These are phyloP conservation scores for Micromys minutus DNA, from an alignment of 2,113 vertebrate species.

Conservation along the genomic window DNA sequence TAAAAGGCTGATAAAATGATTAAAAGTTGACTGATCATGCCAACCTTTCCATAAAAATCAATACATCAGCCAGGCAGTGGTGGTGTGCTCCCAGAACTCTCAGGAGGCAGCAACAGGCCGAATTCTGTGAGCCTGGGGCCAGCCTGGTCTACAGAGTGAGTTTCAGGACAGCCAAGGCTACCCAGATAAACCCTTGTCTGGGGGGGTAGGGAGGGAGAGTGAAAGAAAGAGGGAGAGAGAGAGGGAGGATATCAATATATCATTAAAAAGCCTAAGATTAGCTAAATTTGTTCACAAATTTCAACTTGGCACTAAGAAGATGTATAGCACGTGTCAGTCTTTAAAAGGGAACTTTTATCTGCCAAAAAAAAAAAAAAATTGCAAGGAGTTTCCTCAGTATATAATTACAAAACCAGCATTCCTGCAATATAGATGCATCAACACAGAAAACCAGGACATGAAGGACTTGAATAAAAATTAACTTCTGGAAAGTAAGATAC, in stretches of 20 bases:
- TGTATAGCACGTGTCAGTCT: not conserved
- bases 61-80: not conserved
- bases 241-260: too few species aligned
- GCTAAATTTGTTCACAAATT: constrained; percentile 36
- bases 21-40: constrained; percentile 37
- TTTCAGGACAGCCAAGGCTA: too few species aligned
- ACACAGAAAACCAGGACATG: constrained; percentile 21
- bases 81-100: too few species aligned
- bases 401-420: constrained; percentile 30
- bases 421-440: not conserved
- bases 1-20: not conserved
- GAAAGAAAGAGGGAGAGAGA: too few species aligned
- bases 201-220: too few species aligned
- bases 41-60: constrained; percentile 20
- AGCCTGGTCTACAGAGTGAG: too few species aligned
- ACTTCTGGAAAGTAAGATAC: not conserved
- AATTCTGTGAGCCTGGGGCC: too few species aligned
- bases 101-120: too few species aligned
- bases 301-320: constrained; percentile 19
- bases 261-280: constrained; percentile 38
- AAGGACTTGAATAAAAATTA: not conserved
- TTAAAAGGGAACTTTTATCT: not conserved
- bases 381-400: constrained; percentile 5
- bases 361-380: constrained; percentile 40
- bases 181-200: too few species aligned